Evolutionary conservation across 2,797 vertebrate genomes (phyloP).

Genomic region (Iguana delicatissima): DNA sequence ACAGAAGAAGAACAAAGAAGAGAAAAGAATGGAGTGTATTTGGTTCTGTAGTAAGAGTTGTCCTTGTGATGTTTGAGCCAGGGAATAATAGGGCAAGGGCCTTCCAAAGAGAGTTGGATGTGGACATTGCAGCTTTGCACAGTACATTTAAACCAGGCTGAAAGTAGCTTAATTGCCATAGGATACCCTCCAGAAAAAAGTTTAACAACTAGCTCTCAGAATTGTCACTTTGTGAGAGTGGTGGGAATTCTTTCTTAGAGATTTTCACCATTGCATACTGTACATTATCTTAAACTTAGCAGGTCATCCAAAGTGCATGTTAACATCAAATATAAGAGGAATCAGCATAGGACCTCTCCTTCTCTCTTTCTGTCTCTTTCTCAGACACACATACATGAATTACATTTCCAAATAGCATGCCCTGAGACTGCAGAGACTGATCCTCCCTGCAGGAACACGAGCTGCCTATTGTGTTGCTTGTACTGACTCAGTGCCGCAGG

Average conservation of each 20-base stretch:
- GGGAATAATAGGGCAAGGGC: not conserved
- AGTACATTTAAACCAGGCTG: not conserved
- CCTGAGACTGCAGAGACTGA: not conserved
- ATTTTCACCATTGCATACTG: not conserved
- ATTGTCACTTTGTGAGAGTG: not conserved
- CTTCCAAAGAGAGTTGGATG: not conserved
- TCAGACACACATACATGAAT: rapidly evolving
- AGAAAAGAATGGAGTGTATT: not conserved
- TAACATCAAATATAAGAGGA: not conserved
- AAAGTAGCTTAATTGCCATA: not conserved
- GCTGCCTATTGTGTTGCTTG: not conserved
- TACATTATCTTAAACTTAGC: not conserved
- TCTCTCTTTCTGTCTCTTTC: not conserved
- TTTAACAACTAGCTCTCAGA: not conserved
- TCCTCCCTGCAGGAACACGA: not conserved
- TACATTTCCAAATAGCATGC: slow-evolving; percentile 4
- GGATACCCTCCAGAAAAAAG: not conserved
- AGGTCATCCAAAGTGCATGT: not conserved
- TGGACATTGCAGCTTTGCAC: not conserved
- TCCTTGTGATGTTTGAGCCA: not conserved
- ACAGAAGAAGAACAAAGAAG: slow-evolving; percentile 17
- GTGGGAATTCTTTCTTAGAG: not conserved
- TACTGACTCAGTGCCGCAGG: slow-evolving; percentile 2
- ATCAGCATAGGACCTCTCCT: not conserved
- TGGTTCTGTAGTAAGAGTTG: not conserved